A percentile compares a stretch with the other conserved stretches of the same genome.
Conservation (phyloP, 2,888 invertebrate genomes). For the Timema podura region DNA sequence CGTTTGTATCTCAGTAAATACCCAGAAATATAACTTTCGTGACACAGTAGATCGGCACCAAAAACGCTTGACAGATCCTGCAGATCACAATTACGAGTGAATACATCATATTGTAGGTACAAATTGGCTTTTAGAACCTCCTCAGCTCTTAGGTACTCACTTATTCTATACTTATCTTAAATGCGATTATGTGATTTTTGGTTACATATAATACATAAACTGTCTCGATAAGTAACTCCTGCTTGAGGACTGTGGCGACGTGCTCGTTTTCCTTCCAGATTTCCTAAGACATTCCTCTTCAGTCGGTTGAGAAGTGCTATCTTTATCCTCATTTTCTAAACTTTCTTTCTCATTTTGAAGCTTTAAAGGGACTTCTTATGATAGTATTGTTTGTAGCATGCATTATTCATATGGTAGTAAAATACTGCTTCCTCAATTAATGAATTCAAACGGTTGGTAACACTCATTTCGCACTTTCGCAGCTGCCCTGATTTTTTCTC, state of each 20-base stretch:
- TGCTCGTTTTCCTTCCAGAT: neutral
- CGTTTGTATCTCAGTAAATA: too few species aligned
- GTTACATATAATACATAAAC: slow-evolving; percentile 7
- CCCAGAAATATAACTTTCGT: too few species aligned
- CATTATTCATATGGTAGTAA: too few species aligned
- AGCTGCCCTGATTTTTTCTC: slow-evolving; percentile 10
- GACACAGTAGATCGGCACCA: neutral
- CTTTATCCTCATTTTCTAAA: neutral
- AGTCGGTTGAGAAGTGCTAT: neutral
- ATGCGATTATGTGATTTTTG: slow-evolving; percentile 1
- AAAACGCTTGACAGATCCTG: slow-evolving; percentile 8
- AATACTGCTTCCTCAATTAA: neutral
- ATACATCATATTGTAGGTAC: neutral
- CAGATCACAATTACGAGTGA: neutral
- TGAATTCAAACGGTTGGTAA: neutral
- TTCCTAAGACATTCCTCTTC: neutral
- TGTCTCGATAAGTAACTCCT: neutral
- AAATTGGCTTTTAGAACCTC: neutral
- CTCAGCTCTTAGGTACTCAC: slow-evolving; percentile 7
- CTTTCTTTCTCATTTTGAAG: neutral
- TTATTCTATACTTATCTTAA: neutral
- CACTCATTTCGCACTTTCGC: neutral
- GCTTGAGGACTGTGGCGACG: too few species aligned
- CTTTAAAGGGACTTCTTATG: slow-evolving; percentile 10
- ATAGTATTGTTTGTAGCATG: neutral